Conservation (phyloP, 2,888 invertebrate species). For the Drosophila recens region DNA sequence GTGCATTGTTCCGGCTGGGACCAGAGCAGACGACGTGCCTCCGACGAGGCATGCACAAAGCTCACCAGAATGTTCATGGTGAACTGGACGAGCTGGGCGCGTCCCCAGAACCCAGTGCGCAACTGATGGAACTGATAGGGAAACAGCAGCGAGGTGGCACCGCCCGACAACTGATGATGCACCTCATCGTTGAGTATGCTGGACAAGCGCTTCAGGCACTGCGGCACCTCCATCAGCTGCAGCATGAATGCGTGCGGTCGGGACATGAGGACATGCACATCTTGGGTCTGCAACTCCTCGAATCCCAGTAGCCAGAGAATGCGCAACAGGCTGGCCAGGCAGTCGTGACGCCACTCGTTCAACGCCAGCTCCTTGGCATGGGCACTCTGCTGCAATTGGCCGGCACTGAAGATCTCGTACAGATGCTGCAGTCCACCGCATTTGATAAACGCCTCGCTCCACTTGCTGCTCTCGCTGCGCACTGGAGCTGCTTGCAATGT, state of each 20-base stretch:
- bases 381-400: slow-evolving; percentile 91
- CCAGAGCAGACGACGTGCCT: slow-evolving; percentile 91
- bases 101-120: slow-evolving; percentile 96
- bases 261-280: slow-evolving; percentile 89
- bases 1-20: slow-evolving; percentile 90
- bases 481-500: slow-evolving; percentile 33
- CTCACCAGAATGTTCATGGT: slow-evolving; percentile 96
- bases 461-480: slow-evolving; percentile 83
- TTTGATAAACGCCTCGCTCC: slow-evolving; percentile 93
- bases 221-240: slow-evolving; percentile 93
- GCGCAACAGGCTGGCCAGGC: slow-evolving; percentile 94
- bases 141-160: slow-evolving; percentile 65
- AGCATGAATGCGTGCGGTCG: slow-evolving; percentile 87
- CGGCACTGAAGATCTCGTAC: slow-evolving; percentile 96
- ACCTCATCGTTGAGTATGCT: slow-evolving; percentile 93
- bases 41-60: slow-evolving; percentile 95
- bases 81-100: slow-evolving; percentile 96
- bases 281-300: slow-evolving; percentile 85
- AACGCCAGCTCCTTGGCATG: slow-evolving; percentile 87
- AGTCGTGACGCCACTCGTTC: slow-evolving; percentile 97
- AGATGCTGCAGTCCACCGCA: slow-evolving; percentile 94
- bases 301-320: slow-evolving; percentile 95
- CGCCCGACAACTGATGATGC: slow-evolving; percentile 87
- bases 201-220: slow-evolving; percentile 93
- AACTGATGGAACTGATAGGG: slow-evolving; percentile 88